Conservation (phyloP, 2,888 invertebrate genomes). For the Hyposoter dolosus region DNA sequence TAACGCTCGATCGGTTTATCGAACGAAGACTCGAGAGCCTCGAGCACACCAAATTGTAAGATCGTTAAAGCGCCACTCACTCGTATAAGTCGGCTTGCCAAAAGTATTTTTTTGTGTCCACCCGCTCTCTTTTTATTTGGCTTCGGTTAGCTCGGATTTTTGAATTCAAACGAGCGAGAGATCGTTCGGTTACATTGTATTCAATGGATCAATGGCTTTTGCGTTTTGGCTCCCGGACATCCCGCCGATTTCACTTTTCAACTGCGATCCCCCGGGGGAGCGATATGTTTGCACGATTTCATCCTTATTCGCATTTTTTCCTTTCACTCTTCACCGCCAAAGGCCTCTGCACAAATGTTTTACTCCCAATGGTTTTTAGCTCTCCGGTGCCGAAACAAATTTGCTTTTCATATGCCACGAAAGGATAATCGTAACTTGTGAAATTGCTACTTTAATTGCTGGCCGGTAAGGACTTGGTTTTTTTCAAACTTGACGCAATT, state of each 20-base stretch:
- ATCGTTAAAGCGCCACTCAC: conserved; percentile 78
- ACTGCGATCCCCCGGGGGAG: conserved; percentile 58
- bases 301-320: conserved; percentile 53
- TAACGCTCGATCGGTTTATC: conserved; percentile 77
- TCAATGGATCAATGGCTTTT: conserved; percentile 78
- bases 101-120: conserved; percentile 69
- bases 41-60: conserved; percentile 70
- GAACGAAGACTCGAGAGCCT: conserved; percentile 76
- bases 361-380: neutral
- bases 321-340: conserved; percentile 26
- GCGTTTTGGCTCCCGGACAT: conserved; percentile 74
- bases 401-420: neutral
- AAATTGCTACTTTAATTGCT: conserved; percentile 9
- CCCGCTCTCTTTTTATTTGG: conserved; percentile 68
- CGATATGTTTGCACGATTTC: conserved; percentile 38
- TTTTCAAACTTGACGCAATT: neutral
- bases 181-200: conserved; percentile 72
- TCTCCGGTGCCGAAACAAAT: conserved; percentile 1
- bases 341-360: conserved; percentile 33
- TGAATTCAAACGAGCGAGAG: conserved; percentile 76
- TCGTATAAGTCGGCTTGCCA: conserved; percentile 80
- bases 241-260: conserved; percentile 58
- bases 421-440: conserved; percentile 51
- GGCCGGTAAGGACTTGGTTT: neutral
- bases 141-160: conserved; percentile 64